Evolutionary conservation across 2,888 invertebrate genomes (phyloP), one percentile per base, ranked within the genome.

Genomic region (Timandra comae): DNA sequence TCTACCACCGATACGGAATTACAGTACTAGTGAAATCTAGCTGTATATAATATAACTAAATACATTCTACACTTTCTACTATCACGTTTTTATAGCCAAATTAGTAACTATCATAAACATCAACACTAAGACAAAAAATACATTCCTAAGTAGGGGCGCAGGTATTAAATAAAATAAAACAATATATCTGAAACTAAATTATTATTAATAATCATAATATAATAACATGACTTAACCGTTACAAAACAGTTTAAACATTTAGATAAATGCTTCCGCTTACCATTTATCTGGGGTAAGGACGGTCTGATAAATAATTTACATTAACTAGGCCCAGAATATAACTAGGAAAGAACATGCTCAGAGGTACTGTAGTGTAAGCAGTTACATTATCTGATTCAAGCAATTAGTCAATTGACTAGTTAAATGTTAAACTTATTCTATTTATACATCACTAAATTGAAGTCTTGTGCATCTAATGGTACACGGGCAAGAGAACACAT

Each of bases 151-250:
- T n/a, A n/a, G n/a, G n/a, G n/a, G n/a, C n/a, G n/a, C n/a, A n/a
- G n/a, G n/a, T n/a, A n/a, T n/a, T n/a, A n/a, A n/a, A n/a, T n/a
- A n/a, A 69, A 70, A 64, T 51, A 42, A 49, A 43, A 31, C 45
- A 45, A 55, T n/a, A 32, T 12, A 8, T 79, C 70, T 66, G 81
- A 84, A 84, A 82, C 80, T 82, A 82, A 78, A 82, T 74, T 80
- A 73, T 72, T 79, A 77, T 80, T 81, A 79, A 16, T 16, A 16
- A 76, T 81, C 64, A 75, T 82, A 82, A 78, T 79, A 82, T 76
- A 74, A 77, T 77, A 84, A 84, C 81, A 84, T 82, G 81, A 84
- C 84, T 84, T 82, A 80, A 70, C 78, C 62, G 79, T 82, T 81
- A 82, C 65, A 81, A 82, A 82, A 84, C 78, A 82, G 72, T 80